Evolutionary conservation across 2,888 invertebrate species (phyloP).

Genomic region (Lordiphosa andalusiaca): DNA sequence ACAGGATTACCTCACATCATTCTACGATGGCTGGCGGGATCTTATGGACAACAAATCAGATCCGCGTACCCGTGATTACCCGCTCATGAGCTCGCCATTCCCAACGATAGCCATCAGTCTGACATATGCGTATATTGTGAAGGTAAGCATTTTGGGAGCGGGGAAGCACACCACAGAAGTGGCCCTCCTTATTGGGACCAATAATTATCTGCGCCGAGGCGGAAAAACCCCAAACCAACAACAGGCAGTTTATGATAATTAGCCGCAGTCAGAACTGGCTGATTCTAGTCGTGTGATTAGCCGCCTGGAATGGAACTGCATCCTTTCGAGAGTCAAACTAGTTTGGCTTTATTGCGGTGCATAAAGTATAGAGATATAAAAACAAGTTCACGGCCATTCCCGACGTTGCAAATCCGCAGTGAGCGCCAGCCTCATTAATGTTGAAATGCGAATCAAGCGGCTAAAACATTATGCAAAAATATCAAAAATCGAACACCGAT

Average conservation of each 20-base stretch:
- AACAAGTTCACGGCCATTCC: constrained; percentile 59
- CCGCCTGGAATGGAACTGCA: constrained; percentile 17
- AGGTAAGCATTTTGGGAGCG: constrained; percentile 80
- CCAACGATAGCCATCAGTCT: constrained; percentile 89
- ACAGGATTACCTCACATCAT: constrained; percentile 77
- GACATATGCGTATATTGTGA: constrained; percentile 87
- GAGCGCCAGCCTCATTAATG: constrained; percentile 22
- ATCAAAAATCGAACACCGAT: constrained; percentile 48
- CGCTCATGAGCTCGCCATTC: constrained; percentile 90
- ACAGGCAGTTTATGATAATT: constrained; percentile 28
- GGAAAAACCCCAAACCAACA: constrained; percentile 35
- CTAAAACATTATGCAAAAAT: constrained; percentile 57
- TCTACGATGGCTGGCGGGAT: constrained; percentile 82
- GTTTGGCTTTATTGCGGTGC: constrained; percentile 46
- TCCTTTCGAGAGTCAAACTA: constrained; percentile 37
- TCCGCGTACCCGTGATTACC: constrained; percentile 89
- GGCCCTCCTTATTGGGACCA: constrained; percentile 13
- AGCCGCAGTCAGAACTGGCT: constrained; percentile 1
- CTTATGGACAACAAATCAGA: constrained; percentile 93
- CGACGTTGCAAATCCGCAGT: constrained; percentile 12
- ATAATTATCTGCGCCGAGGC: constrained; percentile 32
- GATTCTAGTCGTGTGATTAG: constrained; percentile 21
- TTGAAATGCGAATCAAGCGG: constrained; percentile 55
- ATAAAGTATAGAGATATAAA: constrained; percentile 41
- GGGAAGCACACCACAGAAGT: constrained; percentile 19